Conservation (phyloP, 2,888 invertebrate genomes). For the Sinopyrophorus schimmeli region DNA sequence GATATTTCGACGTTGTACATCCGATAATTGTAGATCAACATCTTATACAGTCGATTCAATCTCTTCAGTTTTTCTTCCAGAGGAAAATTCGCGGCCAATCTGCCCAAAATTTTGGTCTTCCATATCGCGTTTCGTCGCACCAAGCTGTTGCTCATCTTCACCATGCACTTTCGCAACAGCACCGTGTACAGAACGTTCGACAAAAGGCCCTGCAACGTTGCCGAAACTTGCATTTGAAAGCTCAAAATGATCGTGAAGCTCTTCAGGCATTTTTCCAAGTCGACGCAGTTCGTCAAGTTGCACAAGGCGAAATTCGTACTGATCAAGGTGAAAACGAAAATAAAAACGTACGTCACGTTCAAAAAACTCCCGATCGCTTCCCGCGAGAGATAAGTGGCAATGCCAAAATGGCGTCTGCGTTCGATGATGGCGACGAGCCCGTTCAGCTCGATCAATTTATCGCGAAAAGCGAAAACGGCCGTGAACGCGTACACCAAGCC, state of each 20-base stretch:
- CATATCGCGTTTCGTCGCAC: no score
- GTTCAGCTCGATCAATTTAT: conserved; percentile 8
- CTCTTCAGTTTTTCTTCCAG: not conserved
- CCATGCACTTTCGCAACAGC: not conserved
- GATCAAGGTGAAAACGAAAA: no score
- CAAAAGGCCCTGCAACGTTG: not conserved
- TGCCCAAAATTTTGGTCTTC: no score
- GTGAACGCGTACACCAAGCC: no score
- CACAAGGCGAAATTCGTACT: no score
- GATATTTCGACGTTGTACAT: no score
- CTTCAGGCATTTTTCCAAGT: no score
- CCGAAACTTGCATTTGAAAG: not conserved
- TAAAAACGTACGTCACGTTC: no score
- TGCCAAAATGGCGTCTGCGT: not conserved
- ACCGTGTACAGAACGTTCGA: not conserved
- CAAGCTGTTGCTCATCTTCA: not conserved
- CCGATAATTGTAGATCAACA: conserved; percentile 8
- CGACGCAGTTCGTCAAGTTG: no score
- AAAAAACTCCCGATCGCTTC: not conserved
- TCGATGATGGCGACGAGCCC: conserved; percentile 3
- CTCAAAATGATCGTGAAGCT: no score
- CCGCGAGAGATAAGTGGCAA: not conserved
- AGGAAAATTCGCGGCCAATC: no score
- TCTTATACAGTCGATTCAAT: not conserved
- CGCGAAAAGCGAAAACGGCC: no score